phyloP scores from a whole-genome alignment of 2,113 vertebrate species.

The Gyps fulvus region DNA sequence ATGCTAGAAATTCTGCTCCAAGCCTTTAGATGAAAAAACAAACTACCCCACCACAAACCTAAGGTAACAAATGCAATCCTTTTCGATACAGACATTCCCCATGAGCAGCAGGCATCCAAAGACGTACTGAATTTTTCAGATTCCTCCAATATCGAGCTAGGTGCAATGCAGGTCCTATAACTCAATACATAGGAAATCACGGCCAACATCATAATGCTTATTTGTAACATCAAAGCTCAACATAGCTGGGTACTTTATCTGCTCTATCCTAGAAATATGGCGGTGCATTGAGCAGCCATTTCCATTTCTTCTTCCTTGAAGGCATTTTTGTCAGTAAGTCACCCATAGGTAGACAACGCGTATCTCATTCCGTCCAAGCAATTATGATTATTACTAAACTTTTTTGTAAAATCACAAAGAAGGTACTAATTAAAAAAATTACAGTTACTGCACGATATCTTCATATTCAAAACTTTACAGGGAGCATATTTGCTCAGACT shows the following conservation, averaged over 20 bases:
- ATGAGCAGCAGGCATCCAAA: neutral
- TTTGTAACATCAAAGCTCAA: neutral
- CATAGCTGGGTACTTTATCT: neutral
- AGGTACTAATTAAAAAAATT: neutral
- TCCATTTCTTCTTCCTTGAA: neutral
- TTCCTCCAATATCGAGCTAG: neutral
- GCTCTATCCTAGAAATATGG: neutral
- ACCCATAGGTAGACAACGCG: neutral
- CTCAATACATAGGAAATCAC: neutral
- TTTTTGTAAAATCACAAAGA: neutral
- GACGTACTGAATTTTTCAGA: neutral
- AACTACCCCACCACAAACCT: neutral
- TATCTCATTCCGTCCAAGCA: neutral
- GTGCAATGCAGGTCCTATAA: neutral
- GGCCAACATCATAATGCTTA: neutral
- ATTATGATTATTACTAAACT: neutral
- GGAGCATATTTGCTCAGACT: neutral
- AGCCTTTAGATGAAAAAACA: neutral
- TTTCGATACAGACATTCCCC: neutral
- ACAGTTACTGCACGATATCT: neutral
- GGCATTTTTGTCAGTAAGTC: neutral
- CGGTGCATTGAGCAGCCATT: neutral
- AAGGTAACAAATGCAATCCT: neutral
- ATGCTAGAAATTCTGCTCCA: neutral
- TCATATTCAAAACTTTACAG: neutral